phyloP scores from a whole-genome alignment of 2,113 vertebrate species.

The Hippopotamus amphibius region DNA sequence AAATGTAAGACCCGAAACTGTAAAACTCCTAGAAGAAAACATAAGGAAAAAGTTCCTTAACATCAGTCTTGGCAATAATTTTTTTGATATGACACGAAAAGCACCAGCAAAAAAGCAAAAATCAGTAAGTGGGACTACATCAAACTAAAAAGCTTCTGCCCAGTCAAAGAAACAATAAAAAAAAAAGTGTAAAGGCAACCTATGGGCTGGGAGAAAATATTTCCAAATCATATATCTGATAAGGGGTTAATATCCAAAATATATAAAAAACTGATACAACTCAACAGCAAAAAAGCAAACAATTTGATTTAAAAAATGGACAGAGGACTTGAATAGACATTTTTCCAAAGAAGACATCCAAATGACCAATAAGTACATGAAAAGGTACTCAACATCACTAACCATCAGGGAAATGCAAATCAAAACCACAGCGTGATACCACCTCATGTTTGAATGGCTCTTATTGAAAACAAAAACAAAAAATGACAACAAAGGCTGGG shows the following conservation, averaged over 20 bases:
- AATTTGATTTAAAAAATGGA: not conserved
- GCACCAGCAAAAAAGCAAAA: not conserved
- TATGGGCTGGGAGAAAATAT: not conserved
- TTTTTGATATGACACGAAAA: not conserved
- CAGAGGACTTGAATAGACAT: constrained; percentile 14
- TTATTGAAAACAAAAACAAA: not conserved
- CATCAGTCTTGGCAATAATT: not conserved
- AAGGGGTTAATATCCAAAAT: not conserved
- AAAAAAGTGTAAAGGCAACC: not conserved
- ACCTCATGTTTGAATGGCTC: not conserved
- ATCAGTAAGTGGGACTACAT: not conserved
- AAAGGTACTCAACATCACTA: not conserved
- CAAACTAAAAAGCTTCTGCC: not conserved
- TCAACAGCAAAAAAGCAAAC: not conserved
- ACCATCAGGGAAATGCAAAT: not conserved
- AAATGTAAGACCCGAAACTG: not conserved
- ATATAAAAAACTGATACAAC: not conserved
- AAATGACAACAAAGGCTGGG: not conserved
- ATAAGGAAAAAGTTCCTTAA: not conserved
- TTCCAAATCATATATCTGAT: not conserved
- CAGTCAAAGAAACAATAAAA: not conserved
- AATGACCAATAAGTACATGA: not conserved
- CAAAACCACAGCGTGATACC: not conserved
- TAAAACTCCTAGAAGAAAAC: not conserved
- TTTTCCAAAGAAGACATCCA: not conserved